A percentile compares a stretch with the other conserved stretches of the same genome.
These are phyloP conservation scores for Oryzias melastigma DNA, from an alignment of 2,113 vertebrate species.

Conservation along the genomic window DNA sequence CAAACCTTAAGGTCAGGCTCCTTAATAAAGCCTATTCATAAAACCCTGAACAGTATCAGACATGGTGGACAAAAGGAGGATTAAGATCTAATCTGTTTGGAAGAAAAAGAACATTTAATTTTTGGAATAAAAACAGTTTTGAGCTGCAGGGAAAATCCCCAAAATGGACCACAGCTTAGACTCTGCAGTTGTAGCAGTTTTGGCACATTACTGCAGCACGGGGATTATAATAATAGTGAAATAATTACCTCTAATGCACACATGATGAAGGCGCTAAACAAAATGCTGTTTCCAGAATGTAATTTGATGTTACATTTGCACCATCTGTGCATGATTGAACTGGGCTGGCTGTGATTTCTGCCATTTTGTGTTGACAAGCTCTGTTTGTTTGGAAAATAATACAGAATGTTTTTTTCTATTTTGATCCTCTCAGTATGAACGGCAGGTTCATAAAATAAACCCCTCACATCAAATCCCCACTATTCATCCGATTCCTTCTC, in stretches of 20 bases:
- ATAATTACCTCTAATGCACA: slow-evolving; percentile 41
- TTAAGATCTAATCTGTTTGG: slow-evolving; percentile 43
- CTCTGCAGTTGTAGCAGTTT: slow-evolving; percentile 20
- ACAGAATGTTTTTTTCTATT: background rate
- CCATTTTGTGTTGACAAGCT: background rate
- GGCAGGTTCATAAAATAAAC: slow-evolving; percentile 45
- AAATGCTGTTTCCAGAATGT: slow-evolving; percentile 10
- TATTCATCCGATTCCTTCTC: slow-evolving; percentile 49
- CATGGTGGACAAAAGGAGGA: slow-evolving; percentile 8
- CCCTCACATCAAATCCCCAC: slow-evolving; percentile 37
- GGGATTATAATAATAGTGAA: slow-evolving; percentile 27
- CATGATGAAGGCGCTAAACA: slow-evolving; percentile 33
- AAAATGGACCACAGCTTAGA: slow-evolving; percentile 5
- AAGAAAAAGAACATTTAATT: slow-evolving; percentile 36
- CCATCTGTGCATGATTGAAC: slow-evolving; percentile 16
- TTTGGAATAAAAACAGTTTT: slow-evolving; percentile 44
- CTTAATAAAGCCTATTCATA: background rate
- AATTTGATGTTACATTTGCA: slow-evolving; percentile 14
- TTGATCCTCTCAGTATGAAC: background rate
- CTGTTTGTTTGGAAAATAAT: background rate
- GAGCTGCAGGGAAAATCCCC: slow-evolving; percentile 10
- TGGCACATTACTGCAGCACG: slow-evolving; percentile 29
- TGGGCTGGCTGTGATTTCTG: slow-evolving; percentile 1
- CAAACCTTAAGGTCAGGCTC: background rate
- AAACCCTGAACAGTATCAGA: slow-evolving; percentile 22